Base-by-base conservation (phyloP, 2,888 invertebrate species). In the Netelia virgata region DNA sequence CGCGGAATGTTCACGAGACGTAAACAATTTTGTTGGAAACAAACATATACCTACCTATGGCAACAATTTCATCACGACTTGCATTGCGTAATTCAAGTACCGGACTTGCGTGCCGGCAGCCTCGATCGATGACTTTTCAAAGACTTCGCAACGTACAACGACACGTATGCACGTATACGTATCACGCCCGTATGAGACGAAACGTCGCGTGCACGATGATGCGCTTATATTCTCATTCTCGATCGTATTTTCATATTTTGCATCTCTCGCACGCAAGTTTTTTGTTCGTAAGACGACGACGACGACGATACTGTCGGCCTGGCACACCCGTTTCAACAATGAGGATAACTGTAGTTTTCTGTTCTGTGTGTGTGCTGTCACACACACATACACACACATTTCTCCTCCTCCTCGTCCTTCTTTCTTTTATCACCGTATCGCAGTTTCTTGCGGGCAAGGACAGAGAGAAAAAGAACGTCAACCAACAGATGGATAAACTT, bases 401-500 rank as follows among this genome's bases (percentile, higher is more conserved):
- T 86, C 85, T 86, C 83, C 74, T 83, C 59, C 41, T 70, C 63
- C 50, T 69, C n/a, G 43, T 61, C 57, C 70, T 84, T 50, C 11
- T 36, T 53, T 64, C 64, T 63, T 83, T 87, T 82, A 76, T 82
- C 84, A 76, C 76, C 72, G n/a, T 73, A 76, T 73, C 75, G 78
- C 59, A 23, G 47, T 20, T 47, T 53, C 18, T 63, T 59, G 69
- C 55, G n/a, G 70, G 28, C 47, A 50, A 76, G 43, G 23, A 76
- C 55, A 78, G 72, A 75, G 72, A 79, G 70, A 78, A 69, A 83
- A 68, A 78, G 28, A 55, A 23, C 28, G 81, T 18, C 74, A 75
- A 75, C 84, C 88, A 88, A 89, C 91, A 90, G 91, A 91, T 91
- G 91, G 89, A 89, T 88, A 88, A 90, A 89, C 84, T 81, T 82